phyloP scores from a whole-genome alignment of 2,113 vertebrate genomes.

The Pollachius pollachius region DNA sequence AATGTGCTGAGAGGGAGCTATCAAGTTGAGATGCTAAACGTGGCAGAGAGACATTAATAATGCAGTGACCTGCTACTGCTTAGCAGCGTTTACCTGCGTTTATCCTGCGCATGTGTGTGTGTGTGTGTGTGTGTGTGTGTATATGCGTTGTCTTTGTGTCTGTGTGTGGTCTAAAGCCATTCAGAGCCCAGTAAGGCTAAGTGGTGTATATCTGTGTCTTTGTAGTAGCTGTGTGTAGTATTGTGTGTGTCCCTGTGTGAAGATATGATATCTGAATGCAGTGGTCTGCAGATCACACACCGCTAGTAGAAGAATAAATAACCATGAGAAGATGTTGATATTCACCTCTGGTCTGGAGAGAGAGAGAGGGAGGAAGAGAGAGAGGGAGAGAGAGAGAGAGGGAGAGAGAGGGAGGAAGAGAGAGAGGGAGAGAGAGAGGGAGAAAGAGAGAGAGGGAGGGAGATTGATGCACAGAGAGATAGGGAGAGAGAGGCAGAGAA shows the following conservation, averaged over 20 bases:
- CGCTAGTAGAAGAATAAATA: background rate
- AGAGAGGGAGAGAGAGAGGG: no score
- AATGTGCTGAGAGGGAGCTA: slow-evolving; percentile 66
- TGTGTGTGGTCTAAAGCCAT: slow-evolving; percentile 30
- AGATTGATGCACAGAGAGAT: no score
- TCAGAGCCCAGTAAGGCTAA: slow-evolving; percentile 18
- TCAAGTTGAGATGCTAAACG: slow-evolving; percentile 58
- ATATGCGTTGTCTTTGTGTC: slow-evolving; percentile 20
- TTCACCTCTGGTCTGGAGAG: no score
- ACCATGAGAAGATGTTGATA: no score
- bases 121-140: slow-evolving; percentile 12
- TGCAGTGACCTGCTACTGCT: slow-evolving; percentile 63
- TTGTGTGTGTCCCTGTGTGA: background rate
- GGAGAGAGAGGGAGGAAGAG: background rate
- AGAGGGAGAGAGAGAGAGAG: background rate
- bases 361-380: no score
- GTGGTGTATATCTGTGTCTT: slow-evolving; percentile 17
- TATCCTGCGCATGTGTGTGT: slow-evolving; percentile 26
- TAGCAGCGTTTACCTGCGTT: slow-evolving; percentile 65
- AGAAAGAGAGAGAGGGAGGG: no score
- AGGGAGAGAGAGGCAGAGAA: no score
- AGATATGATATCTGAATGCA: no score
- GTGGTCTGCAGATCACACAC: background rate
- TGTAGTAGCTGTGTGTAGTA: slow-evolving; percentile 21
- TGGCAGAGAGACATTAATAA: slow-evolving; percentile 64